Evolutionary conservation across 2,113 vertebrate species (phyloP).

Genomic region (Neoarius graeffei): DNA sequence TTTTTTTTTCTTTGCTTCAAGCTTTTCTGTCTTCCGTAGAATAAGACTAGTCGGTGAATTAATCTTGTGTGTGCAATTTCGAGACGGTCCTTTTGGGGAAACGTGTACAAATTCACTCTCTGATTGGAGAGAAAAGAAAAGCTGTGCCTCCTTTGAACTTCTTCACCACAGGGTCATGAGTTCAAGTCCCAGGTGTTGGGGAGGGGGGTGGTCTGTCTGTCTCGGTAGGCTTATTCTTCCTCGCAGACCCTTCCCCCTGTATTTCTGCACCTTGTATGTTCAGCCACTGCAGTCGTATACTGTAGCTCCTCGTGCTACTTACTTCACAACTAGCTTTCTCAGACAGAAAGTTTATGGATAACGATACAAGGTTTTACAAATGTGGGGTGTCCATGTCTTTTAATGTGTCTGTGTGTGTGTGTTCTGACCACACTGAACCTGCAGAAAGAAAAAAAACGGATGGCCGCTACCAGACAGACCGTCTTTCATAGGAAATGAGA

Average conservation of each 20-base stretch:
- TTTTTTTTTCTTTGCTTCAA: neutral
- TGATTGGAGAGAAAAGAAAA: neutral
- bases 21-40: neutral
- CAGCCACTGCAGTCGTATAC: constrained; percentile 43
- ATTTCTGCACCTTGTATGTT: constrained; percentile 50
- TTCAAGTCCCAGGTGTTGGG: constrained; percentile 73
- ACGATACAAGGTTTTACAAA: neutral
- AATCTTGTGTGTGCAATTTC: neutral
- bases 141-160: constrained; percentile 63
- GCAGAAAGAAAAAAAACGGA: constrained; percentile 41
- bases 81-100: neutral
- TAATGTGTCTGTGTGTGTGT: constrained; percentile 18
- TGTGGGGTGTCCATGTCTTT: neutral
- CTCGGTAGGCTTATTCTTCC: constrained; percentile 47
- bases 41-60: neutral
- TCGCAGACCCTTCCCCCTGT: constrained; percentile 45
- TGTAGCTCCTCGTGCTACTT: neutral
- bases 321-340: neutral
- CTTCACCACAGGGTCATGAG: constrained; percentile 71
- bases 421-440: constrained; percentile 6
- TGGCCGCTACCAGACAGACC: constrained; percentile 52
- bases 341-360: neutral
- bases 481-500: constrained; percentile 76
- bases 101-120: neutral
- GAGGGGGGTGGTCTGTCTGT: constrained; percentile 18